Evolutionary conservation across 2,797 vertebrate genomes (phyloP).

Genomic region (Brachyrhaphis roseni): DNA sequence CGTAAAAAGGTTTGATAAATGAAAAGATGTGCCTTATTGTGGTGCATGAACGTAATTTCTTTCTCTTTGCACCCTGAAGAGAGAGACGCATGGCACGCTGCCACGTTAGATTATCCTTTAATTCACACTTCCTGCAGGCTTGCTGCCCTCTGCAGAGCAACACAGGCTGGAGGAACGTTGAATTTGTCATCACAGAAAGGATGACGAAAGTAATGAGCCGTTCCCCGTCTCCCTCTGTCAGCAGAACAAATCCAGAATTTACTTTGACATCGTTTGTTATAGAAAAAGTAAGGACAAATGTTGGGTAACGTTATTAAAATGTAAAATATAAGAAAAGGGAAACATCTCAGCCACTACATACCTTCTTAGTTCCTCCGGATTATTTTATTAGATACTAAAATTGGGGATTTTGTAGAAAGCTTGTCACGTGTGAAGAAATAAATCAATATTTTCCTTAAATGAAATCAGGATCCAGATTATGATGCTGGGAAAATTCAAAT

Average conservation of each 20-base stretch:
- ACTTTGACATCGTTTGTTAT: background rate
- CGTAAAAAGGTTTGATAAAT: background rate
- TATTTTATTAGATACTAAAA: background rate
- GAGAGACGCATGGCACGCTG: background rate
- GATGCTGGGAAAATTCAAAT: too few relatives aligned
- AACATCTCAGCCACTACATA: background rate
- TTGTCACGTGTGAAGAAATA: background rate
- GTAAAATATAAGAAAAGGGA: background rate
- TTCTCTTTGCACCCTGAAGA: background rate
- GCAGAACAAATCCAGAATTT: background rate
- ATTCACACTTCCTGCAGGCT: background rate
- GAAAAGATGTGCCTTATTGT: background rate
- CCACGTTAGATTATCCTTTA: background rate
- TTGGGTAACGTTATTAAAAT: background rate
- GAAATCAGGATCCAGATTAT: too few relatives aligned
- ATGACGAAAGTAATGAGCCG: too few relatives aligned
- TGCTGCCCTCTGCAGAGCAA: background rate
- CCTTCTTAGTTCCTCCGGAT: background rate
- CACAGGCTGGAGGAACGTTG: background rate
- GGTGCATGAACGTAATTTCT: background rate
- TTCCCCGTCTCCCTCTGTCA: background rate
- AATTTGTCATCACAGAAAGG: background rate
- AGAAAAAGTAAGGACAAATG: background rate
- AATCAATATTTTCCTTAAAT: too few relatives aligned
- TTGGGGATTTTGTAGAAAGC: background rate